These are phyloP conservation scores for Carcinoscorpius rotundicauda DNA, from an alignment of 1,140 invertebrate species.

Conservation along the genomic window DNA sequence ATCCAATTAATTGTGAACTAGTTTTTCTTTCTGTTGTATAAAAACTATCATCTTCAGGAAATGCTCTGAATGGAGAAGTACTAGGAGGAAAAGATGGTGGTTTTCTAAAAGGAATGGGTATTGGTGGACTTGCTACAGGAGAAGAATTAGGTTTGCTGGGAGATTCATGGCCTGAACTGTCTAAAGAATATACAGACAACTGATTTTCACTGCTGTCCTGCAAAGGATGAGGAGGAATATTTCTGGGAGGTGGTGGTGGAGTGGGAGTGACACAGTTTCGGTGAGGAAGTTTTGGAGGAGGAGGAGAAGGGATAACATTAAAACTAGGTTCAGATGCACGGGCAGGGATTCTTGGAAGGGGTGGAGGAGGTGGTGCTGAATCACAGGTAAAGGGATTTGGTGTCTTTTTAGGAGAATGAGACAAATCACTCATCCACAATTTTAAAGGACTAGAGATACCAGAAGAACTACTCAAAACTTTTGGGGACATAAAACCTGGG, in stretches of 20 bases:
- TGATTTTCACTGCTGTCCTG: background rate
- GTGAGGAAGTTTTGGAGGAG: constrained; percentile 14
- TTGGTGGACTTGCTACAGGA: constrained; percentile 8
- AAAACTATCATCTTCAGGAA: too few relatives aligned
- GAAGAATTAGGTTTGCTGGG: background rate
- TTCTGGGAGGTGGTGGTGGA: constrained; percentile 13
- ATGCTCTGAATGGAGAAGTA: too few relatives aligned
- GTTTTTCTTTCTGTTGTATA: too few relatives aligned
- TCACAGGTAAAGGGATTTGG: constrained; percentile 14
- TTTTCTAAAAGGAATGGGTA: constrained; percentile 18
- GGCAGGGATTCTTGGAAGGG: constrained; percentile 9
- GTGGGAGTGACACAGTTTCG: constrained; percentile 11
- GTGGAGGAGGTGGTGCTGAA: constrained; percentile 5
- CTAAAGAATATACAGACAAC: constrained; percentile 7
- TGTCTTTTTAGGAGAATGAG: constrained; percentile 4
- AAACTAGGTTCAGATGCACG: constrained; percentile 1
- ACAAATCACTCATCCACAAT: too few relatives aligned
- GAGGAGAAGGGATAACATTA: constrained; percentile 5
- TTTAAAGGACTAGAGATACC: too few relatives aligned
- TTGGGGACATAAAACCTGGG: too few relatives aligned
- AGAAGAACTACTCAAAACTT: too few relatives aligned
- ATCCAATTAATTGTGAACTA: too few relatives aligned
- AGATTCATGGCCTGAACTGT: background rate
- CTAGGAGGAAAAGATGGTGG: background rate
- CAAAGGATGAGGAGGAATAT: constrained; percentile 5